phyloP scores from a whole-genome alignment of 2,797 vertebrate genomes.

The Hafferia zeledoni region DNA sequence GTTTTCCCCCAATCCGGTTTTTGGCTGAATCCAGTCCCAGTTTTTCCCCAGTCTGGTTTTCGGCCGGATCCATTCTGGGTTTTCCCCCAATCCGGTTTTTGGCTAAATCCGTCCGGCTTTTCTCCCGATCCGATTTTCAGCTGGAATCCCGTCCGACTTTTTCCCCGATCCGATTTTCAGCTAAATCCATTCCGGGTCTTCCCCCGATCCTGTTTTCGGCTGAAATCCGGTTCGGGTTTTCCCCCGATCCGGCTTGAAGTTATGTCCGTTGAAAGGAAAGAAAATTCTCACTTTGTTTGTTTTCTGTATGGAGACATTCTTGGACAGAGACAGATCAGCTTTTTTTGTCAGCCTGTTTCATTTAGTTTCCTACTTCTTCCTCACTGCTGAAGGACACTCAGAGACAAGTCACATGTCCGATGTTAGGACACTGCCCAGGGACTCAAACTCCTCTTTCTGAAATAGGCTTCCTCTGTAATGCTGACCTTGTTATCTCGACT shows the following conservation, averaged over 20 bases:
- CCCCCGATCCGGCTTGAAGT: background rate
- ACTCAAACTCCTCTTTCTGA: background rate
- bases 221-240: too few species aligned
- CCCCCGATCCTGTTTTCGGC: too few species aligned
- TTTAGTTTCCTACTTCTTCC: background rate
- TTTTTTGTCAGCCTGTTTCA: background rate
- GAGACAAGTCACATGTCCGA: background rate
- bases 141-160: too few species aligned
- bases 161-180: too few species aligned
- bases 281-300: background rate
- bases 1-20: too few species aligned
- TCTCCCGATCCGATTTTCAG: too few species aligned
- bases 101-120: too few species aligned
- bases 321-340: background rate
- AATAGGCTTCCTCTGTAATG: background rate
- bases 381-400: background rate
- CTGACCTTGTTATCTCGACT: background rate
- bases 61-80: too few species aligned
- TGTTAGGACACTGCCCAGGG: background rate
- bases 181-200: too few species aligned
- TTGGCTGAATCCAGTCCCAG: too few species aligned
- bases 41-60: too few species aligned
- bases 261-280: background rate
- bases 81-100: too few species aligned
- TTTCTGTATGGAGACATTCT: background rate